Base-by-base conservation (phyloP, 2,888 invertebrate genomes). In the Dryobota labecula region DNA sequence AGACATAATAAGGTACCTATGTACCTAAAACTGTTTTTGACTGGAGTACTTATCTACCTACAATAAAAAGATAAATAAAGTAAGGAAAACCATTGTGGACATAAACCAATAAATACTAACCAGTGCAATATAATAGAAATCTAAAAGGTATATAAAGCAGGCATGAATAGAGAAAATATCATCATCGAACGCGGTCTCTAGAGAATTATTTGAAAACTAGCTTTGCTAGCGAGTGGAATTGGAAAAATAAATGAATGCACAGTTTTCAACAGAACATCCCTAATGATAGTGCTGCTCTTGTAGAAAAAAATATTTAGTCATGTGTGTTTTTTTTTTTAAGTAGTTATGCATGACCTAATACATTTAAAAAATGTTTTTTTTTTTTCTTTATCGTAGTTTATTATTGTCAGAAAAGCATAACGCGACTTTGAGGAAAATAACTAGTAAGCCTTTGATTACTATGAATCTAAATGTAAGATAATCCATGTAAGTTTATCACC, bases 161-260 rank as follows among this genome's bases (percentile, higher is more conserved):
- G 76, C 56, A 60, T 70, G 54, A 63, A 82, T 67, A 76, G 27
- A 51, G 56, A 60, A 70, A 77, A 82, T 77, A 70, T 82, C 30
- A 77, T 61, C 51, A 71, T 73, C 61, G 56, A 51, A 60, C 56
- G 45, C 27, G 27, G n/a, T 70, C 71, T 77, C 58, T 33, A 15
- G 78, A 56, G 66, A 64, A 64, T 67, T 77, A 77, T 77, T 43
- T 60, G 78, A 82, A 76, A 76, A 76, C 82, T 66, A 77, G 82
- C 53, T 70, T 65, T 62, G 36, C 68, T 47, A 13, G 64, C 45
- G 47, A 53, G 56, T 62, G 81, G 33, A 41, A 82, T 77, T 67
- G 70, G 66, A 77, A 82, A 69, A 76, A 65, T 70, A 67, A 68
- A 81, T 69, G 36, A 62, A 61, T 49, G 65, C 33, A 56, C 64